Percentiles rank a stretch among this genome's conserved stretches.
phyloP scores from a whole-genome alignment of 2,797 vertebrate genomes.

The Sebastes jordani region DNA sequence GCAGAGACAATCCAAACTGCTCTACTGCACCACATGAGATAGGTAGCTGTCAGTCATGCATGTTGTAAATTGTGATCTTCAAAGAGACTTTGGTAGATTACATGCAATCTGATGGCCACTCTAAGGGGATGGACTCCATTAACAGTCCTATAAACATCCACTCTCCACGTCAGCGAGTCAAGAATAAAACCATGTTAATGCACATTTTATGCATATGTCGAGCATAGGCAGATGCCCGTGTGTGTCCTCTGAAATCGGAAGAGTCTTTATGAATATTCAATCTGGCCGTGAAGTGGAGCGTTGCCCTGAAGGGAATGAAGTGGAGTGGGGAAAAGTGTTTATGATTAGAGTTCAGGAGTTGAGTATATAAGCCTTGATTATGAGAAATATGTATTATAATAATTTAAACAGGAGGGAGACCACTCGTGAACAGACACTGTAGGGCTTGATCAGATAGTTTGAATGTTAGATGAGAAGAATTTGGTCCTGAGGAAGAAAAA shows the following conservation, averaged over 20 bases:
- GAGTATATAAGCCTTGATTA: constrained; percentile 31
- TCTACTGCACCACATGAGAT: constrained; percentile 12
- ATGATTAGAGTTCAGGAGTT: constrained; percentile 54
- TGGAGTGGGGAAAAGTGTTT: constrained; percentile 61
- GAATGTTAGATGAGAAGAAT: background rate
- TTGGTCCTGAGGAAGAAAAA: background rate
- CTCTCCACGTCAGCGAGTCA: constrained; percentile 39
- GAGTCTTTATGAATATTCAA: constrained; percentile 77
- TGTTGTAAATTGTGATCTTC: constrained; percentile 51
- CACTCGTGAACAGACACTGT: background rate
- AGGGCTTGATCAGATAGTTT: background rate
- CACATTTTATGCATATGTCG: constrained; percentile 70
- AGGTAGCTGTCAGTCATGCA: constrained; percentile 41
- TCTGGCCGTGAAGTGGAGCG: constrained; percentile 62
- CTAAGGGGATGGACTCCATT: constrained; percentile 34
- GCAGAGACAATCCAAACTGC: constrained; percentile 15
- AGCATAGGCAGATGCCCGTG: constrained; percentile 50
- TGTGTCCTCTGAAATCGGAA: constrained; percentile 63
- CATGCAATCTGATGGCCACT: constrained; percentile 44
- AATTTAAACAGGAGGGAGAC: constrained; percentile 13
- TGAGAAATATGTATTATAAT: constrained; percentile 38
- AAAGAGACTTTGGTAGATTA: constrained; percentile 45
- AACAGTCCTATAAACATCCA: constrained; percentile 45
- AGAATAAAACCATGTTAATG: constrained; percentile 65
- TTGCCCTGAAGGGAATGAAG: constrained; percentile 66